Evolutionary conservation across 2,888 invertebrate species (phyloP).

Genomic region (Clistopyga incitator): DNA sequence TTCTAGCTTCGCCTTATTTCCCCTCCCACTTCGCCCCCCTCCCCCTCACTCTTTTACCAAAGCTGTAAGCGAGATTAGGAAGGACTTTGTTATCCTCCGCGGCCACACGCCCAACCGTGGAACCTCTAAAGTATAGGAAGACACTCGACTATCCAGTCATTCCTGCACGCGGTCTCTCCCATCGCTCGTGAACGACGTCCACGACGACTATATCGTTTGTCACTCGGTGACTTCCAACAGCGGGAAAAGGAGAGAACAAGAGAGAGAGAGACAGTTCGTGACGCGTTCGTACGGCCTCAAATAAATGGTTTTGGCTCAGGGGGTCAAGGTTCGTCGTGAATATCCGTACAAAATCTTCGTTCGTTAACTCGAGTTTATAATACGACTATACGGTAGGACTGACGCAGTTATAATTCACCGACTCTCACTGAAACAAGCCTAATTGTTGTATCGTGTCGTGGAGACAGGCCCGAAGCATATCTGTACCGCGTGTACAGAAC

Average conservation of each 20-base stretch:
- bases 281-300: conserved; percentile 60
- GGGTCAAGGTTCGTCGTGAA: conserved; percentile 64
- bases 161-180: background rate
- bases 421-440: conserved; percentile 22
- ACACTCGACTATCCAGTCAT: background rate
- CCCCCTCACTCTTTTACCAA: conserved; percentile 13
- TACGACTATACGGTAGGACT: conserved; percentile 4
- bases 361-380: background rate
- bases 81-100: conserved; percentile 64
- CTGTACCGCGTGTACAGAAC: conserved; percentile 17
- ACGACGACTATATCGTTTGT: conserved; percentile 61
- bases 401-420: conserved; percentile 65
- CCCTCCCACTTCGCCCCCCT: conserved; percentile 6
- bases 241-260: background rate
- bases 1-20: conserved; percentile 2
- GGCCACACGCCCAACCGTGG: background rate
- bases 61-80: conserved; percentile 67
- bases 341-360: conserved; percentile 31
- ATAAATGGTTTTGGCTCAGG: conserved; percentile 61
- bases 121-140: conserved; percentile 22
- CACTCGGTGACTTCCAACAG: conserved; percentile 52
- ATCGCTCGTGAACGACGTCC: conserved; percentile 31
- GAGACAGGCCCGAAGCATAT: conserved; percentile 17
- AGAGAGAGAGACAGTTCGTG: conserved; percentile 37
- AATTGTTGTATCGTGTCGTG: conserved; percentile 45